A percentile compares a stretch with the other conserved stretches of the same genome.
Evolutionary conservation across 1,140 invertebrate genomes (phyloP).

Genomic region (Phthorimaea operculella): DNA sequence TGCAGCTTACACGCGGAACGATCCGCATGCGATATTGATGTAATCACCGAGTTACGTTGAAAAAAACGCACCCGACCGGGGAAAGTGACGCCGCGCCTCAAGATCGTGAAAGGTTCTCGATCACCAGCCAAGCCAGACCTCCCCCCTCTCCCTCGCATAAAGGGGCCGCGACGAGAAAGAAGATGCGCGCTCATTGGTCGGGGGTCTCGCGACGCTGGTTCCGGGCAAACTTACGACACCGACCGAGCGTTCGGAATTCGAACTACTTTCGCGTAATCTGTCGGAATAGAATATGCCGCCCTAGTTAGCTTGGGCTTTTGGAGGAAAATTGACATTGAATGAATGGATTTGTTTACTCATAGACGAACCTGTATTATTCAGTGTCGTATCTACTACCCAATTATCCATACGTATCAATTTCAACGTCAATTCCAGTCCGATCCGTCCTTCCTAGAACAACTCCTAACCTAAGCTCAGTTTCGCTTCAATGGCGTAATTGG

Average conservation of each 20-base stretch:
- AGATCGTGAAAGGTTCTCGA: conserved; percentile 60
- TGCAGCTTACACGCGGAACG: conserved; percentile 41
- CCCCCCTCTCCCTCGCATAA: conserved; percentile 18
- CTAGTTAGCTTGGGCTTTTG: conserved; percentile 32
- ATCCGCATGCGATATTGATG: conserved; percentile 55
- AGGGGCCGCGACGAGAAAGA: conserved; percentile 5
- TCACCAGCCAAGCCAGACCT: conserved; percentile 31
- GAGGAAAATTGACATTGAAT: conserved; percentile 6
- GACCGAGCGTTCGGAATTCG: conserved; percentile 43
- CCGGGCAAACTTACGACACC: conserved; percentile 47
- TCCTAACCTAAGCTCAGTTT: no score
- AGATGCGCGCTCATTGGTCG: conserved; percentile 26
- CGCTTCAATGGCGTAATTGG: no score
- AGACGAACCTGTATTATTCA: no score
- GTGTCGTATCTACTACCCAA: no score
- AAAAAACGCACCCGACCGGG: conserved; percentile 58
- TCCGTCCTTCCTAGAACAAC: no score
- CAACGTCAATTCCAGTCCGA: no score
- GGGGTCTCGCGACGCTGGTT: conserved; percentile 29
- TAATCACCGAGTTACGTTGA: conserved; percentile 55
- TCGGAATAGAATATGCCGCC: conserved; percentile 36
- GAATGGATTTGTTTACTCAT: no score
- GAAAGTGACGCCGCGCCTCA: conserved; percentile 54
- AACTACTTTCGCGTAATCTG: conserved; percentile 59
- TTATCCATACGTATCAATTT: no score